phyloP scores from a whole-genome alignment of 2,888 invertebrate species.

The Sisyra nigra region DNA sequence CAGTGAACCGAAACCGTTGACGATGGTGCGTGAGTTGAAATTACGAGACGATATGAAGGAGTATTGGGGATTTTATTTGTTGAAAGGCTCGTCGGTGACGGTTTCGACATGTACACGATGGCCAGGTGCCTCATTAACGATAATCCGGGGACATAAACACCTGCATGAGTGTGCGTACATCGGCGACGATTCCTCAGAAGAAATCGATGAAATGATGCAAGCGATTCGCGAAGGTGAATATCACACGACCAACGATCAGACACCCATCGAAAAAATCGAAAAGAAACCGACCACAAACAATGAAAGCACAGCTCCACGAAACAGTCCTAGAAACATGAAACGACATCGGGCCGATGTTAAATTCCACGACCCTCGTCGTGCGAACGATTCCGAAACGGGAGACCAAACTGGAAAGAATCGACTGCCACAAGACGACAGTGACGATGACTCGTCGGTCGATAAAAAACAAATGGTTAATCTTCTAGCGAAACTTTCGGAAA shows the following conservation, averaged over 20 bases:
- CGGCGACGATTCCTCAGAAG: constrained; percentile 65
- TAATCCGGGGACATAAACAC: constrained; percentile 61
- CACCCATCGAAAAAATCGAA: not conserved
- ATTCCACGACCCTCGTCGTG: constrained; percentile 37
- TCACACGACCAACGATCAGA: constrained; percentile 14
- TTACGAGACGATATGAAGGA: constrained; percentile 69
- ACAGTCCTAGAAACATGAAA: constrained; percentile 46
- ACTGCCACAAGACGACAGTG: not conserved
- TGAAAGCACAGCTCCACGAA: constrained; percentile 30
- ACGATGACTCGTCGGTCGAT: constrained; percentile 9
- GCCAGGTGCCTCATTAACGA: constrained; percentile 60
- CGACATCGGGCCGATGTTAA: constrained; percentile 41
- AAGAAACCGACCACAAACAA: not conserved
- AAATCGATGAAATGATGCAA: constrained; percentile 40
- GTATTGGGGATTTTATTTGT: constrained; percentile 68
- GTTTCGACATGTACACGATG: constrained; percentile 63
- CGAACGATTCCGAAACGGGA: constrained; percentile 2
- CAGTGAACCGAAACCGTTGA: constrained; percentile 38
- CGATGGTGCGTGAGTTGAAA: constrained; percentile 50
- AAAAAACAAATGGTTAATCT: constrained; percentile 18
- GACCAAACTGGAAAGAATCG: not conserved
- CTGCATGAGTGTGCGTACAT: constrained; percentile 67
- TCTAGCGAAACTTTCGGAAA: constrained; percentile 18
- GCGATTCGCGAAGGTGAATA: constrained; percentile 23
- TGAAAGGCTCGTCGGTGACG: constrained; percentile 55